phyloP scores from a whole-genome alignment of 2,113 vertebrate species.

The rabbit (Oryctolagus cuniculus) region mOryCun1.1 NC_091439.1:94193501-94194000 shows the following conservation, averaged over 20 bases:
- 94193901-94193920: neutral
- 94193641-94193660: neutral
- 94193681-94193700: neutral
- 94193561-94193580: neutral
- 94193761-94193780: neutral
- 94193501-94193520: neutral
- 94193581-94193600: neutral
- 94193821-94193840: slow-evolving; percentile 14
- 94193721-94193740: neutral
- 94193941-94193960: neutral
- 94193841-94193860: neutral
- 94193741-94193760: rapidly evolving
- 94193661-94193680: neutral
- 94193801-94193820: neutral
- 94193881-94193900: neutral
- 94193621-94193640: neutral
- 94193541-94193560: neutral
- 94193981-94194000: neutral
- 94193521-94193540: neutral
- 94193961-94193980: neutral
- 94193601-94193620: neutral
- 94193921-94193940: neutral
- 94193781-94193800: neutral
- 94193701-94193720: neutral
- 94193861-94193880: neutral